Base-by-base conservation (phyloP, 2,113 vertebrate genomes). In the Eupsittula cactorum region DNA sequence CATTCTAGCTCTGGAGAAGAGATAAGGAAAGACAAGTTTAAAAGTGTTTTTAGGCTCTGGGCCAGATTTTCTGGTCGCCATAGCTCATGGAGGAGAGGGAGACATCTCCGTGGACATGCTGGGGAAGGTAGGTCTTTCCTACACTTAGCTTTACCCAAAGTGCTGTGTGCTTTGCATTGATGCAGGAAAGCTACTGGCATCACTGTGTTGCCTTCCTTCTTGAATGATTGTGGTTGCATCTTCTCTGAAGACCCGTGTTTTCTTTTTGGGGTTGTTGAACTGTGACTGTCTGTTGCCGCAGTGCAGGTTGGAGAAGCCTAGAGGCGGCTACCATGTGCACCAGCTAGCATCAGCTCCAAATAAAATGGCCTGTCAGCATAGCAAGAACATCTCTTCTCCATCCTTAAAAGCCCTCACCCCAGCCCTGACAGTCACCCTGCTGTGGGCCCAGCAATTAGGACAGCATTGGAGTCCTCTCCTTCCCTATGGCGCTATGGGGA, bases 21-120 rank as follows among this genome's bases (percentile, higher is more conserved):
- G 92, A 96, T 91, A 96, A 93, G 70, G 77, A 89, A 64, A 90
- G 64, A 82, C 73, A 88, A 83, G 33, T 90, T 93, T 92, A 52
- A 82, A 91, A 92, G 77, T 76, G 78, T 33, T 92, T 88, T 92
- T 96, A 95, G 95, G 91, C 83, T 13, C 59, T 77, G 42, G n/a
- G 86, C 87, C 92, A 97, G 77, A 46, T 76, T 76, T 92, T 83
- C 82, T 49, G 46, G 46, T 75, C 1, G 6, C 44, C 39, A 17
- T 16, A 75, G 89, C 62, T 69, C 73, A 78, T 0, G 0, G 35
- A 83, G 33, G 47, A 71, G 80, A 71, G 44, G 65, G 50, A 92
- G 29, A 69, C 78, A 89, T 82, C 74, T 44, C 73, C 60, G 27
- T 13, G 52, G 73, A 78, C 35, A 42, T 78, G 33, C 24, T 64